Evolutionary conservation across 2,113 vertebrate species (phyloP).

Genomic region (Gavialis gangeticus): DNA sequence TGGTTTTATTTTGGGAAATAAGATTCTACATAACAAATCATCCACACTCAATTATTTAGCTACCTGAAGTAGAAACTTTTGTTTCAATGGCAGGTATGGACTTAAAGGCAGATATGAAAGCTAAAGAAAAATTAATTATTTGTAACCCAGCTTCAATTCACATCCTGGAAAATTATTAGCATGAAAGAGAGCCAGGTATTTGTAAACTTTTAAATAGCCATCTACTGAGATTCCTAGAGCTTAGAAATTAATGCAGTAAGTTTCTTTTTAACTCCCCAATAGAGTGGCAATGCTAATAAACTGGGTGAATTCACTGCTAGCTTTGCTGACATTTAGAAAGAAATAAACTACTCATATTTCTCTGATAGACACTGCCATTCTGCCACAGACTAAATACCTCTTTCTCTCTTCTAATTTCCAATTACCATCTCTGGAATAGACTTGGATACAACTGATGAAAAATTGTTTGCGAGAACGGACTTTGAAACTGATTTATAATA

Average conservation of each 20-base stretch:
- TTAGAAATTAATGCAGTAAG: not conserved
- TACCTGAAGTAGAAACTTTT: not conserved
- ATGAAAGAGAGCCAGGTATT: not conserved
- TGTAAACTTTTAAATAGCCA: not conserved
- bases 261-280: not conserved
- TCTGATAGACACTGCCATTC: not conserved
- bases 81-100: not conserved
- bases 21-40: not conserved
- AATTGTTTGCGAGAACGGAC: not conserved
- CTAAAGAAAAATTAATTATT: not conserved
- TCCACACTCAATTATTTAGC: accelerated
- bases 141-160: not conserved
- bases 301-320: conserved; percentile 13
- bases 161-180: not conserved
- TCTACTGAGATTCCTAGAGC: not conserved
- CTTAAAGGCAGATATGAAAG: conserved; percentile 10
- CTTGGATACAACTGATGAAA: not conserved
- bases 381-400: not conserved
- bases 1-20: not conserved
- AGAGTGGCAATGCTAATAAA: conserved; percentile 9
- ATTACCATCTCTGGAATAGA: not conserved
- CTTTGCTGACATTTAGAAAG: conserved; percentile 49
- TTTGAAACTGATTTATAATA: not conserved
- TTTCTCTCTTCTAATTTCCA: not conserved
- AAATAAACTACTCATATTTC: not conserved